These are phyloP conservation scores for Plebejus anna DNA, from an alignment of 2,888 invertebrate genomes.

Conservation along the genomic window DNA sequence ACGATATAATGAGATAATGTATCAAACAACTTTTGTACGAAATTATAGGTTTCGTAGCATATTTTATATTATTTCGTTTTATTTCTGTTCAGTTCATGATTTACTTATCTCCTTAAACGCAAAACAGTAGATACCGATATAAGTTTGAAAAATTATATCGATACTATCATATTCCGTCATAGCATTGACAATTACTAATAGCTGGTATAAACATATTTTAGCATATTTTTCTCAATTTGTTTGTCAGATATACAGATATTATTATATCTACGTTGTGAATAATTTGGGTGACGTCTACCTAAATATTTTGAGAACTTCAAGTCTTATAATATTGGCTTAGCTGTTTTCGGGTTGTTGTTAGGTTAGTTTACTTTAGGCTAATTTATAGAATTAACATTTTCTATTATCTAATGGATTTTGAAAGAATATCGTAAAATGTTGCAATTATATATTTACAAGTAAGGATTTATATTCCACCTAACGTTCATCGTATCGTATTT, in stretches of 20 bases:
- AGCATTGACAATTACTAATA: too few relatives aligned
- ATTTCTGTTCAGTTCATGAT: too few relatives aligned
- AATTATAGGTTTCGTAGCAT: not conserved
- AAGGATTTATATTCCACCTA: not conserved
- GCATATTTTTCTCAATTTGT: too few relatives aligned
- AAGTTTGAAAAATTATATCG: too few relatives aligned
- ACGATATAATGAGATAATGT: not conserved
- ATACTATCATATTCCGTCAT: too few relatives aligned
- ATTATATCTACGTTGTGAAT: too few relatives aligned
- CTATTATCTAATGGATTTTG: not conserved
- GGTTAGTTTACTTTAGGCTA: not conserved
- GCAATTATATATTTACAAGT: not conserved
- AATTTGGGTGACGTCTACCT: not conserved
- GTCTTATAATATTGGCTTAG: not conserved
- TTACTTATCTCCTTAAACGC: too few relatives aligned
- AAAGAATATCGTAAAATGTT: not conserved
- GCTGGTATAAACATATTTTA: too few relatives aligned
- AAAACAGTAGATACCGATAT: too few relatives aligned
- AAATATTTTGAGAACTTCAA: not conserved
- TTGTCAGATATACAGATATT: too few relatives aligned
- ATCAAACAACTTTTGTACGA: not conserved
- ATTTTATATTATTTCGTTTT: not conserved
- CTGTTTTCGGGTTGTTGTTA: not conserved
- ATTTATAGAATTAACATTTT: not conserved
- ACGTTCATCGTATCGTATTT: not conserved